Evolutionary conservation across 2,797 vertebrate genomes (phyloP), one percentile per base, ranked within the genome.

Genomic region (Bradypodion pumilum): DNA sequence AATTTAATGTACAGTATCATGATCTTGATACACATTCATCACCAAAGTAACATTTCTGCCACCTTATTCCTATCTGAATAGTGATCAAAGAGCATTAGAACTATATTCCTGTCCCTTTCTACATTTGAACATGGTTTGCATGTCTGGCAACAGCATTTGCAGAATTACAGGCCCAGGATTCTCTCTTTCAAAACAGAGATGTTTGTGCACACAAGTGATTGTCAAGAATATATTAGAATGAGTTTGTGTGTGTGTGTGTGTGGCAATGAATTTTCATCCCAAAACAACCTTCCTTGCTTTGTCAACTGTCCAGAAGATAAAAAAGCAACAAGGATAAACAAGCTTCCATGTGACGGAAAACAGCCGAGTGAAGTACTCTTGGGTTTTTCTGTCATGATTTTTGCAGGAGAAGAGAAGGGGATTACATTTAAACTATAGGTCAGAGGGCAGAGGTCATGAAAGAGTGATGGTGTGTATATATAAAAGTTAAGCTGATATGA

Each of bases 321-420:
- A 89, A 63, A 87, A 66, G 10, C 35, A 87, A 21, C 7, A 73
- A 82, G 87, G 74, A 89, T 13, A 89, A 91, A 85, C 5, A 86
- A 89, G 70, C 46, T 79, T 2, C 74, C 62, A 86, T 81, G 40
- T 0, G 8, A 86, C 89, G 84, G 74, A 4, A 27, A 81, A 60
- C 40, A 78, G 79, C 87, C 68, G 84, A 87, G 84, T 35, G 62
- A 32, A 25, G 2, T 80, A 37, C 72, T 87, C 76, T 19, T 69
- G 37, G 63, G 35, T 42, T 85, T 85, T 52, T 15, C 21, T 86
- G 69, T 74, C 75, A 16, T 74, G 62, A n/a, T 76, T 81, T 35
- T 74, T 84, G 78, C 27, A 84, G 13, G 63, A 88, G 76, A 85
- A 81, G 83, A 0, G 27, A 27, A 83, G 72, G 25, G 82, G 35